Conservation (phyloP, 1,140 invertebrate genomes). For the Periplaneta americana region DNA sequence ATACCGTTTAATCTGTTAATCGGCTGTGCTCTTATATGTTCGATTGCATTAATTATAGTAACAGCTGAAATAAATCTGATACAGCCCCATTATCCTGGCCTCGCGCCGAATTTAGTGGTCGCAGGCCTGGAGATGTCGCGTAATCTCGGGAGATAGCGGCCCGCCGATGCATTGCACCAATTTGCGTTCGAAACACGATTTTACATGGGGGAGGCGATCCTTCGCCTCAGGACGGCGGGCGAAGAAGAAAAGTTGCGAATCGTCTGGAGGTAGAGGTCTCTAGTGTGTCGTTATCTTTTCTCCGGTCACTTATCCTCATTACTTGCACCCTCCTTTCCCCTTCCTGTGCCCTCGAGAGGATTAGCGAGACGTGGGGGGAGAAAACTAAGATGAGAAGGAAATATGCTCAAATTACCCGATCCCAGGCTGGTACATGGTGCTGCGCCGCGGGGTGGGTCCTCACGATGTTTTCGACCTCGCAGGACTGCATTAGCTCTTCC, state of each 20-base stretch:
- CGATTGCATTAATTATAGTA: no score
- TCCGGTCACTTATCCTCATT: conserved; percentile 4
- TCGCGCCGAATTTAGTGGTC: no score
- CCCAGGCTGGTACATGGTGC: neutral
- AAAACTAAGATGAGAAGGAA: neutral
- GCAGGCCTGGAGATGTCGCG: no score
- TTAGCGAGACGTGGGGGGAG: neutral
- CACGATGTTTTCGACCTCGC: no score
- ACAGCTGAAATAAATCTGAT: no score
- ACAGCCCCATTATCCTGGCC: no score
- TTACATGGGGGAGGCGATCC: neutral
- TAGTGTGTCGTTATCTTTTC: neutral
- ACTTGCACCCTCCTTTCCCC: neutral
- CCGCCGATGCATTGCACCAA: neutral
- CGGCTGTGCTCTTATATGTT: no score
- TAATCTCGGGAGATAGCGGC: neutral
- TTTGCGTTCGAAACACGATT: neutral
- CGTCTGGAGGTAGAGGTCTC: conserved; percentile 3
- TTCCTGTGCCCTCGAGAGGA: neutral
- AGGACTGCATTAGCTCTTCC: neutral
- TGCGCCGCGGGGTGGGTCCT: neutral
- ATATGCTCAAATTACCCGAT: neutral
- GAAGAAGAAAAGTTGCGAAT: neutral
- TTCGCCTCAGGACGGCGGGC: neutral
- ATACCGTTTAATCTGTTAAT: no score